Evolutionary conservation across 2,797 vertebrate species (phyloP).

Genomic region (Spizella passerina): DNA sequence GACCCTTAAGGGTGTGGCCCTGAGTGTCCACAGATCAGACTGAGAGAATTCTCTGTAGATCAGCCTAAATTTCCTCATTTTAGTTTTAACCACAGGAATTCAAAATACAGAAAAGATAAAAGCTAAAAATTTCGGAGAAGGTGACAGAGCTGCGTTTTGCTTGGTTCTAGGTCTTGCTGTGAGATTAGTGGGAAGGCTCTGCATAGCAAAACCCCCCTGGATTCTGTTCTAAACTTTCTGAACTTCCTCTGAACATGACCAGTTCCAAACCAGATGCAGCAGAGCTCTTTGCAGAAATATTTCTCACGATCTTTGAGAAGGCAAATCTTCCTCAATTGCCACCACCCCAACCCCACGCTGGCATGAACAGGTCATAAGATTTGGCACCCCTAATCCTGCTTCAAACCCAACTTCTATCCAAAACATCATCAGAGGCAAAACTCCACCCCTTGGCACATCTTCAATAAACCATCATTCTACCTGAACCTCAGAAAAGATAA

Average conservation of each 20-base stretch:
- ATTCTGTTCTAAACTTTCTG: neutral
- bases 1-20: neutral
- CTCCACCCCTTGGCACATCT: constrained; percentile 55
- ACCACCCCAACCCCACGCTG: neutral
- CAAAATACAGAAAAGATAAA: neutral
- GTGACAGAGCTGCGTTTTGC: neutral
- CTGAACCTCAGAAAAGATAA: constrained; percentile 70
- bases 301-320: neutral
- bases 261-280: neutral
- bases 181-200: neutral
- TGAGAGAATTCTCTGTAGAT: neutral
- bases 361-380: neutral
- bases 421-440: constrained; percentile 24
- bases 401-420: neutral
- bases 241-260: rapidly evolving
- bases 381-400: constrained; percentile 28
- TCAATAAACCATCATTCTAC: constrained; percentile 65
- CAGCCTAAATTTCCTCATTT: neutral
- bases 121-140: neutral
- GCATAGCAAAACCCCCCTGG: neutral
- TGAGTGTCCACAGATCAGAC: neutral
- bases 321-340: neutral
- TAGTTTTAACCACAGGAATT: neutral
- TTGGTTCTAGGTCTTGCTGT: neutral
- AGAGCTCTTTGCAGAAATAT: neutral